Percentiles rank a stretch among this genome's conserved stretches.
These are phyloP conservation scores for Trypoxylon attenuatum DNA, from an alignment of 2,888 invertebrate genomes.

Conservation along the genomic window DNA sequence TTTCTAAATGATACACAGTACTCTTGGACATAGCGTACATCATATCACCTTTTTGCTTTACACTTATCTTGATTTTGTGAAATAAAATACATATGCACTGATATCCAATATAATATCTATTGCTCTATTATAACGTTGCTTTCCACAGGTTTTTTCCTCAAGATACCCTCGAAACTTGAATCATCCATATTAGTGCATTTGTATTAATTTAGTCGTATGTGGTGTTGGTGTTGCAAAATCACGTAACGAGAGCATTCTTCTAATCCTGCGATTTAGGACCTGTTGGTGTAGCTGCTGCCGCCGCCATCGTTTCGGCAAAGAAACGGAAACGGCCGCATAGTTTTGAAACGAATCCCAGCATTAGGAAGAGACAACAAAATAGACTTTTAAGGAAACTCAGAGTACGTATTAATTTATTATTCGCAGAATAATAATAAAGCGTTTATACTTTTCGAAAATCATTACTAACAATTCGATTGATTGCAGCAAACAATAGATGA, in stretches of 20 bases:
- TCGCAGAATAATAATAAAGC: too few species aligned
- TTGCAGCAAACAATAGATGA: slow-evolving; percentile 94
- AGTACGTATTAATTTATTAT: slow-evolving; percentile 75
- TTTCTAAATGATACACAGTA: too few species aligned
- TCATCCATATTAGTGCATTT: too few species aligned
- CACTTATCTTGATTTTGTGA: too few species aligned
- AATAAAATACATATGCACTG: background rate
- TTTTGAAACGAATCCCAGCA: slow-evolving; percentile 97
- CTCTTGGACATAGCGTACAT: too few species aligned
- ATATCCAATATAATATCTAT: background rate
- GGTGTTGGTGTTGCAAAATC: slow-evolving; percentile 6
- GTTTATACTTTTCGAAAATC: background rate
- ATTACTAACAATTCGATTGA: background rate
- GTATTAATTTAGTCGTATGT: too few species aligned
- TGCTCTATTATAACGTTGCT: background rate
- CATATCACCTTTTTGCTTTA: too few species aligned
- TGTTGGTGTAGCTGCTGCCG: slow-evolving; percentile 96
- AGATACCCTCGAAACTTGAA: too few species aligned
- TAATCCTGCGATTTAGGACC: slow-evolving; percentile 79
- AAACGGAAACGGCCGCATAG: slow-evolving; percentile 96
- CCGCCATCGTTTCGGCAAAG: slow-evolving; percentile 96
- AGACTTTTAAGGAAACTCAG: slow-evolving; percentile 90
- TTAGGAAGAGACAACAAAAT: slow-evolving; percentile 96
- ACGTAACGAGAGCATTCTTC: slow-evolving; percentile 20
- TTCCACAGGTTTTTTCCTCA: too few species aligned